A percentile compares a stretch with the other conserved stretches of the same genome.
These are phyloP conservation scores for Limenitis arthemis DNA, from an alignment of 2,888 invertebrate species.

Conservation along the genomic window DNA sequence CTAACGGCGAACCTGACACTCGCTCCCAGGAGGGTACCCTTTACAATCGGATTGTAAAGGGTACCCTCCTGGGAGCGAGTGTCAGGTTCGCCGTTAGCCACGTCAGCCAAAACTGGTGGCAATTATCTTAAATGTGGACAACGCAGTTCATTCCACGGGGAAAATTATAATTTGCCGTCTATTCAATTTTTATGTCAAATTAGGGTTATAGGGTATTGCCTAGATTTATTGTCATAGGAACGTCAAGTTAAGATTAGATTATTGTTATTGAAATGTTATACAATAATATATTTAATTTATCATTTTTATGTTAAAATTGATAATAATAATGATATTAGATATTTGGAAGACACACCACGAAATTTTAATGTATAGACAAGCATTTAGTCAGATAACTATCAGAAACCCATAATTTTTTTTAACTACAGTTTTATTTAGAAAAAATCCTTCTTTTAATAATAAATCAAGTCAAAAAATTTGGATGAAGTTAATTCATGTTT, in stretches of 20 bases:
- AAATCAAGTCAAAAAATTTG: no score
- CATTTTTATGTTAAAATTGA: neutral
- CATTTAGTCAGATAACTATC: no score
- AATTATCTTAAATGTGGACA: constrained; percentile 72
- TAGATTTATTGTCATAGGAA: constrained; percentile 38
- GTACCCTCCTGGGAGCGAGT: constrained; percentile 53
- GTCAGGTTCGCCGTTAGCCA: constrained; percentile 61
- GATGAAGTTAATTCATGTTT: no score
- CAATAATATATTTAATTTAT: neutral
- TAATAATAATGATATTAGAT: no score
- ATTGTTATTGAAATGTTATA: neutral
- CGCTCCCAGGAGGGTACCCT: no score
- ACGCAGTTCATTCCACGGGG: constrained; percentile 59
- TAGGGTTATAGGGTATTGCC: constrained; percentile 51
- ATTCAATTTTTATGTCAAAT: constrained; percentile 63
- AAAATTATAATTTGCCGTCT: constrained; percentile 67
- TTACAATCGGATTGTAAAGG: constrained; percentile 68
- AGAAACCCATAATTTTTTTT: no score
- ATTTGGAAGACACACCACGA: no score
- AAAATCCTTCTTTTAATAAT: no score
- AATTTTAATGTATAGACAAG: no score
- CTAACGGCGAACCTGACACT: no score
- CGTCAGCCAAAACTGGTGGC: constrained; percentile 66
- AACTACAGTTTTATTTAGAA: no score
- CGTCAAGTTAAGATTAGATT: neutral